Base-by-base conservation (phyloP, 2,888 invertebrate species). In the Aspidapion aeneum region DNA sequence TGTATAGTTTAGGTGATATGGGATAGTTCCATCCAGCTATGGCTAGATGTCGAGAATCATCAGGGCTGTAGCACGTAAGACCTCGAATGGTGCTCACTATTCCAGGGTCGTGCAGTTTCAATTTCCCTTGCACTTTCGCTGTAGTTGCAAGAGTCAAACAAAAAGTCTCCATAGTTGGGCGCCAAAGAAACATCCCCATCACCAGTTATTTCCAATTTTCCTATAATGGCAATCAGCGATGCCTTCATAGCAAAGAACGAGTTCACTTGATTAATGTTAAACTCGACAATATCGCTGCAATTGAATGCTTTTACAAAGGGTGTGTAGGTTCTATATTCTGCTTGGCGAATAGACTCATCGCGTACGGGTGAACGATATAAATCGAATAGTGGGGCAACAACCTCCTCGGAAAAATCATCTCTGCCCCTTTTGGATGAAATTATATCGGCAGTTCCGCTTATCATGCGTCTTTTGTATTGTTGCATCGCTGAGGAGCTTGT, bases 271-370 rank as follows among this genome's bases (percentile, higher is more conserved):
- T 70, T 66, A 18, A 70, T 66, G 2, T 16, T 59, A 52, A 70
- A 67, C 55, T 67, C 64, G 2, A 71, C 62, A 18, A 57, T 61
- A 63, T 70, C 71, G 57, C 55, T 68, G 21, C 66, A 60, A 16
- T 66, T 50, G 58, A 69, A 69, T 12, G 65, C 69, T 73, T 74
- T 65, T 1, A 62, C 59, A 21, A 56, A 66, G 2, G 68, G 63
- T 21, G 61, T 50, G 22, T 70, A 69, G 2, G 66, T 65, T 48
- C 66, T 62, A 52, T 49, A 54, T 62, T 68, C 66, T 18, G 57
- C 57, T 58, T 60, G 52, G 18, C 35, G 22, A 48, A 70, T 50
- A 1, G 57, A 58, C 12, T 65, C 65, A 63, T 67, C 68, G 35
- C 49, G 61, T 60, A 5, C n/a, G 7, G 62, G 62, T 21, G 9